Evolutionary conservation across 2,888 invertebrate species (phyloP).

Genomic region (Lycia hirtaria): DNA sequence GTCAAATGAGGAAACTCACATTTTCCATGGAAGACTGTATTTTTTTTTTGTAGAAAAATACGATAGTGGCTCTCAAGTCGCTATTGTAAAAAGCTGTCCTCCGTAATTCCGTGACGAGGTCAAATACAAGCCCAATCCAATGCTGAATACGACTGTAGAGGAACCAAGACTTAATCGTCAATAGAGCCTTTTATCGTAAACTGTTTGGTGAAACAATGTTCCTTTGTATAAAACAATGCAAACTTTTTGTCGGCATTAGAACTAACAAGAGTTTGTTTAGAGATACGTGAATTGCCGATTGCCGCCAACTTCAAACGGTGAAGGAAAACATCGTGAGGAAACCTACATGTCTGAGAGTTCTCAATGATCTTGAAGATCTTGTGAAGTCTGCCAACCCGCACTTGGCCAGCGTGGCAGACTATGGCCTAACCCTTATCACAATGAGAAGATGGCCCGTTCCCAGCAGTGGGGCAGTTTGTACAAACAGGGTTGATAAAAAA

Average conservation of each 20-base stretch:
- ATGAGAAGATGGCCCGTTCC: no score
- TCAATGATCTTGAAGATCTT: no score
- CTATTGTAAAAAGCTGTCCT: slow-evolving; percentile 34
- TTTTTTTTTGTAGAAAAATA: background rate
- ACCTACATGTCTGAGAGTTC: no score
- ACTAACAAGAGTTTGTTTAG: background rate
- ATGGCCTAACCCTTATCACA: no score
- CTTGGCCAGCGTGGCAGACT: no score
- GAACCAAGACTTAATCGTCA: slow-evolving; percentile 60
- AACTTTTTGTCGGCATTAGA: slow-evolving; percentile 26
- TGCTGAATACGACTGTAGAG: slow-evolving; percentile 47
- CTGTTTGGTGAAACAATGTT: slow-evolving; percentile 65
- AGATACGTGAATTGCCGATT: slow-evolving; percentile 7
- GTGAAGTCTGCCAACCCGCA: no score
- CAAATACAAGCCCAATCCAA: slow-evolving; percentile 35
- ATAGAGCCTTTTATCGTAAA: slow-evolving; percentile 63
- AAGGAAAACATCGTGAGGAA: no score
- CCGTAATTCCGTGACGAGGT: slow-evolving; percentile 26
- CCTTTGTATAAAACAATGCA: slow-evolving; percentile 33
- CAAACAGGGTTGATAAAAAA: no score
- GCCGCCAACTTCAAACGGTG: no score
- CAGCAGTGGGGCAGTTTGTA: no score
- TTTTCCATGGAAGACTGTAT: background rate
- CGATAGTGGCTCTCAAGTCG: background rate
- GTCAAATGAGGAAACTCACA: background rate